Evolutionary conservation across 2,113 vertebrate genomes (phyloP), one percentile per base, ranked within the genome.

Genomic region (Saguinus midas): DNA sequence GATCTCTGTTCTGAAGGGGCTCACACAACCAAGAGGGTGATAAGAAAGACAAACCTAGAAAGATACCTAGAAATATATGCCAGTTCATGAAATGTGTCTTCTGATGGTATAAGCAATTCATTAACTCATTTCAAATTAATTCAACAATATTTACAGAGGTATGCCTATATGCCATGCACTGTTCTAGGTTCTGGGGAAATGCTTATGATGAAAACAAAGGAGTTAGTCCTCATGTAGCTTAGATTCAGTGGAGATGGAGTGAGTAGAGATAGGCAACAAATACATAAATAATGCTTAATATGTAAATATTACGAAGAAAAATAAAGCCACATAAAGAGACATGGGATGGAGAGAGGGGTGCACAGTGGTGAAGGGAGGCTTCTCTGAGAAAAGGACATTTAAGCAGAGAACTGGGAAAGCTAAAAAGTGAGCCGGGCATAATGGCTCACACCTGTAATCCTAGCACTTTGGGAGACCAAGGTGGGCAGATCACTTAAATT

Each of bases 231-330:
- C 70, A 68, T 21, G 73, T 55, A 82, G 13, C 68, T 90, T 50
- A 61, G n/a, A 25, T 68, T 90, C n/a, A 61, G 37, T 87, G 55
- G 45, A 45, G n/a, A 70, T 35, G 61, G 14, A n/a, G 25, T 32
- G 35, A 72, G 40, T 52, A 80, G 50, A 79, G 20, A 35, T 10
- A 23, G 29, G 75, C 6, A 52, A 61, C 50, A 57, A 87, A 89
- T 23, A 83, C 5, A 93, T 9, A 91, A 64, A 79, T 78, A 72
- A 83, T 73, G 43, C 6, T 57, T 25, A 35, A 20, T 5, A 85
- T 10, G 57, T n/a, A 93, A 91, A 66, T 37, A 37, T 78, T 50
- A 95, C 73, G 82, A 95, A 89, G 82, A 80, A 87, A 75, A 91
- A 73, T 70, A 66, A 80, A 88, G 29, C 45, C 45, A 40, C 18